phyloP scores from a whole-genome alignment of 2,797 vertebrate species.

The Hafferia zeledoni region DNA sequence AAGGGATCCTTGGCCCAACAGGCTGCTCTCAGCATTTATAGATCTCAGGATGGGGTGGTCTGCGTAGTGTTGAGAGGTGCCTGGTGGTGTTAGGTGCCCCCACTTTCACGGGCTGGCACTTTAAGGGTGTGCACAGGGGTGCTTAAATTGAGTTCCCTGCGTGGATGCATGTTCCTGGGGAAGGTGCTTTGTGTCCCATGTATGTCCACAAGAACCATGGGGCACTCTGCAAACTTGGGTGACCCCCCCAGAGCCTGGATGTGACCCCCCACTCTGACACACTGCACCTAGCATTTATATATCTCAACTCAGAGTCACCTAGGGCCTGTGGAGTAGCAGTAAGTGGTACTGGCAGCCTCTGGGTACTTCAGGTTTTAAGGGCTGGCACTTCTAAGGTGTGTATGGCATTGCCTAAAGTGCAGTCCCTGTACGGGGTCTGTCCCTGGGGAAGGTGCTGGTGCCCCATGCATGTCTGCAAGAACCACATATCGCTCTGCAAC shows the following conservation, averaged over 20 bases:
- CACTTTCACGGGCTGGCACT: neutral
- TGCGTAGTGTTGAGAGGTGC: neutral
- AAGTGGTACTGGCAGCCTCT: neutral
- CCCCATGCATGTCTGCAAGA: neutral
- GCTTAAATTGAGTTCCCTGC: neutral
- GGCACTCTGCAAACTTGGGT: neutral
- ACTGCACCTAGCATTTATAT: fast-evolving
- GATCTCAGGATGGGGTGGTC: neutral
- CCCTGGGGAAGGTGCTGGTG: neutral
- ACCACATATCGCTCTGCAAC: too few relatives aligned
- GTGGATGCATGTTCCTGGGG: fast-evolving
- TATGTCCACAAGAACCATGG: neutral
- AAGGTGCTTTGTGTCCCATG: too few relatives aligned
- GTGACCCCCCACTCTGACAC: fast-evolving
- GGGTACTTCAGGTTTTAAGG: neutral
- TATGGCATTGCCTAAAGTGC: neutral
- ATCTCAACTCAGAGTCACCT: neutral
- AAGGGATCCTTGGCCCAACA: neutral
- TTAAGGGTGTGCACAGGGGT: fast-evolving
- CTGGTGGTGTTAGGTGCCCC: neutral
- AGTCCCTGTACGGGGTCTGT: neutral
- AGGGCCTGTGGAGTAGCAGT: too few relatives aligned
- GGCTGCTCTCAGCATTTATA: fast-evolving
- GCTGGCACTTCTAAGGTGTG: neutral
- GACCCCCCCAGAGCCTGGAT: neutral